Evolutionary conservation across 2,797 vertebrate species (phyloP).

Genomic region (Acanthopagrus latus): DNA sequence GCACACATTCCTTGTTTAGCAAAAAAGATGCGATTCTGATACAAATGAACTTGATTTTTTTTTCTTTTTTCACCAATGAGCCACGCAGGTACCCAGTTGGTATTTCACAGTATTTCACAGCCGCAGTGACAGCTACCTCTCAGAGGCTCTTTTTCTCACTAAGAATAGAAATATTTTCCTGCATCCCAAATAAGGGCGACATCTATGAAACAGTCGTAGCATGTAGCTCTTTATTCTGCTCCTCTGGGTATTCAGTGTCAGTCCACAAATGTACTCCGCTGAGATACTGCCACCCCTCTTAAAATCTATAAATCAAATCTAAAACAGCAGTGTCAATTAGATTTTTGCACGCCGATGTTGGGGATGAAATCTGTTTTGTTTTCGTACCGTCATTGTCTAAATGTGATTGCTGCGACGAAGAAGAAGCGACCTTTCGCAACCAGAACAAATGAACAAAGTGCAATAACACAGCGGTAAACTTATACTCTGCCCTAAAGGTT

Average conservation of each 20-base stretch:
- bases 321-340: conserved; percentile 74
- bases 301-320: conserved; percentile 79
- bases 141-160: conserved; percentile 47
- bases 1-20: conserved; percentile 10
- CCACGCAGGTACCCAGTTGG: conserved; percentile 23
- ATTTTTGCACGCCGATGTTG: conserved; percentile 58
- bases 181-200: conserved; percentile 71
- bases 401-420: conserved; percentile 54
- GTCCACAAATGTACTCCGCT: conserved; percentile 69
- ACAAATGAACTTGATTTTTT: conserved; percentile 11
- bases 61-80: conserved; percentile 23
- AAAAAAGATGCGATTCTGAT: conserved; percentile 24
- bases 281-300: conserved; percentile 67
- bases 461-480: conserved; percentile 43
- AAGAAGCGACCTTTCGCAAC: conserved; percentile 58
- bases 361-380: conserved; percentile 50
- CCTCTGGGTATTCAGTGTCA: conserved; percentile 73
- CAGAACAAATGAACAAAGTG: conserved; percentile 60
- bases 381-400: conserved; percentile 60
- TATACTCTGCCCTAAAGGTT: conserved; percentile 50
- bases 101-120: conserved; percentile 32
- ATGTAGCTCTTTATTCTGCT: conserved; percentile 68
- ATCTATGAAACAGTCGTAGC: conserved; percentile 62
- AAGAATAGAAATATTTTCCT: conserved; percentile 67
- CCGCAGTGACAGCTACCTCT: conserved; percentile 42